Evolutionary conservation across 2,888 invertebrate genomes (phyloP).

Genomic region (Drosophila parthenogenetica): DNA sequence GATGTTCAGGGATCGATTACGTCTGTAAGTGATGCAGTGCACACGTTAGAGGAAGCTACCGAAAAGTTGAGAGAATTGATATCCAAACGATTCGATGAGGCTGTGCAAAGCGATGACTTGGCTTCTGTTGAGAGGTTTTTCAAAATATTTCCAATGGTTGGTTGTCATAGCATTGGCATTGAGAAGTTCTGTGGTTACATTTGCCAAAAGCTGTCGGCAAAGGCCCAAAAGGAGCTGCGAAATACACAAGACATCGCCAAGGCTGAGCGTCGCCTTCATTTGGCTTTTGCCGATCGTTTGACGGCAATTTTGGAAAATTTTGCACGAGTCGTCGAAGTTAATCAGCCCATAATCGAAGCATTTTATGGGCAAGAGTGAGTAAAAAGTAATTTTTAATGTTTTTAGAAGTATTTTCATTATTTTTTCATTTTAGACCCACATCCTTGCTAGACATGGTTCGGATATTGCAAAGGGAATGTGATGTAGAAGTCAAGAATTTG

Average conservation of each 20-base stretch:
- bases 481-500: conserved; percentile 87
- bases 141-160: conserved; percentile 97
- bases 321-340: conserved; percentile 93
- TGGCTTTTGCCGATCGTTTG: conserved; percentile 94
- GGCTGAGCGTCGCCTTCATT: conserved; percentile 90
- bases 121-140: conserved; percentile 97
- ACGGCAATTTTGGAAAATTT: conserved; percentile 94
- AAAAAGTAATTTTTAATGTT: neutral
- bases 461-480: conserved; percentile 92
- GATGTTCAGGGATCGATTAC: conserved; percentile 88
- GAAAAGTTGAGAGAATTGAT: conserved; percentile 87
- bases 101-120: conserved; percentile 94
- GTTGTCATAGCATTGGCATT: conserved; percentile 95
- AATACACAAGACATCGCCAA: conserved; percentile 88
- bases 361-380: conserved; percentile 89
- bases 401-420: neutral
- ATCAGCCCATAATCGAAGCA: conserved; percentile 95
- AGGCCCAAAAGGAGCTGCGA: conserved; percentile 90
- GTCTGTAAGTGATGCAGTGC: conserved; percentile 85
- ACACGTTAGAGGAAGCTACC: conserved; percentile 90
- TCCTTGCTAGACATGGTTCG: conserved; percentile 89
- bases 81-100: conserved; percentile 94
- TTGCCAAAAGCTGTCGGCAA: conserved; percentile 89
- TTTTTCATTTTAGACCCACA: conserved; percentile 84
- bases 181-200: conserved; percentile 94